These are phyloP conservation scores for Eptesicus fuscus DNA, from an alignment of 2,113 vertebrate genomes.

Conservation along the genomic window DNA sequence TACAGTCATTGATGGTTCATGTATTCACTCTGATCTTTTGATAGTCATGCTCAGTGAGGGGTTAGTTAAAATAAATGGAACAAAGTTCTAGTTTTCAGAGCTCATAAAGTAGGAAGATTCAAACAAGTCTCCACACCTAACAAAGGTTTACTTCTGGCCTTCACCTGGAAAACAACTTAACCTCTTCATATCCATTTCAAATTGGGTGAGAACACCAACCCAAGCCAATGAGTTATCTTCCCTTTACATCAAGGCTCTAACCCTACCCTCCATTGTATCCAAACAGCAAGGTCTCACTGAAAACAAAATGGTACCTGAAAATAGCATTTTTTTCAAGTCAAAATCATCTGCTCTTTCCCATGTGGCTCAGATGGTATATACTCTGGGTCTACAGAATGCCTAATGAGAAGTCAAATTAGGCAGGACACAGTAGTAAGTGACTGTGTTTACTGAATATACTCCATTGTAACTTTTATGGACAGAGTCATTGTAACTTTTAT, in stretches of 20 bases:
- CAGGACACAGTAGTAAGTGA: not conserved
- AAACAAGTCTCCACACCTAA: not conserved
- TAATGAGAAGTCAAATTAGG: not conserved
- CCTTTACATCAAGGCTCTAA: not conserved
- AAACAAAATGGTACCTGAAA: constrained; percentile 7
- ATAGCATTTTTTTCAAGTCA: constrained; percentile 38
- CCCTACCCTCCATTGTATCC: not conserved
- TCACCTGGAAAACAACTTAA: constrained; percentile 23
- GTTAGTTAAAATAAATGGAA: constrained; percentile 41
- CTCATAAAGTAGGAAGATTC: not conserved
- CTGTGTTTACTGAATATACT: not conserved
- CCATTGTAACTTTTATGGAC: not conserved
- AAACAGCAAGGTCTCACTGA: constrained; percentile 8
- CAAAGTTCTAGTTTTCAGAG: constrained; percentile 16
- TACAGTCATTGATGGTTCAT: constrained; percentile 15
- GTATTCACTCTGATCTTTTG: constrained; percentile 11
- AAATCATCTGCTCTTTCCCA: not conserved
- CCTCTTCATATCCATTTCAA: not conserved
- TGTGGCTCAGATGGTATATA: not conserved
- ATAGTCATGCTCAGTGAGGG: constrained; percentile 12
- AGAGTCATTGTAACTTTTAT: not conserved
- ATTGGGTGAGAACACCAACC: not conserved
- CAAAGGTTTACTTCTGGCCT: constrained; percentile 9
- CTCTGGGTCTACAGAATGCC: not conserved
- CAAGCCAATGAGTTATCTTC: not conserved